A percentile compares a stretch with the other conserved stretches of the same genome.
Conservation (phyloP, 2,113 vertebrate species). For the Phycodurus eques region DNA sequence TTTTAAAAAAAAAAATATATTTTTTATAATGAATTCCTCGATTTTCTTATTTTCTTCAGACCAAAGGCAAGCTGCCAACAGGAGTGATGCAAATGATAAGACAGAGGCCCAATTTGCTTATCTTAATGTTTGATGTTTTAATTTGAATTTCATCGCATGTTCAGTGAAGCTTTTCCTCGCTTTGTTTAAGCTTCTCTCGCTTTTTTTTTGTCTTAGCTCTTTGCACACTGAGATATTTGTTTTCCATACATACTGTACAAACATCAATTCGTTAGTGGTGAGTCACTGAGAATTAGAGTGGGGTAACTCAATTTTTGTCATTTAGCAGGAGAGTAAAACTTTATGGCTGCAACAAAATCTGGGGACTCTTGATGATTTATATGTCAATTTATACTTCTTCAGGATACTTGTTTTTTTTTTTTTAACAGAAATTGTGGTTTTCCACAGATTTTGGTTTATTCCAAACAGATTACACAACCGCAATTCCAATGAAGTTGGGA, state of each 20-base stretch:
- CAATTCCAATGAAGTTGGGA: too few species aligned
- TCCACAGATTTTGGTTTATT: background rate
- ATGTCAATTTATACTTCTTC: too few species aligned
- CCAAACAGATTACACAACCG: too few species aligned
- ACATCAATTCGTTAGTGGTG: background rate
- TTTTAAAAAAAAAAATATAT: background rate
- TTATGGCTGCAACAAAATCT: background rate
- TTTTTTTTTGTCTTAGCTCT: background rate
- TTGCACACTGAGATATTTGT: background rate
- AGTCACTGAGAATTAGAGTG: too few species aligned
- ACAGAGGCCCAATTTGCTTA: slow-evolving; percentile 7
- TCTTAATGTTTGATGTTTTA: slow-evolving; percentile 26
- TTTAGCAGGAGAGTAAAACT: background rate
- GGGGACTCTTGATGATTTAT: background rate
- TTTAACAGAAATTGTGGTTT: background rate
- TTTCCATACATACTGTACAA: background rate
- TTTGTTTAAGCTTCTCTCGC: background rate
- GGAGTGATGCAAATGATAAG: slow-evolving; percentile 20
- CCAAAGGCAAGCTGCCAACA: slow-evolving; percentile 7
- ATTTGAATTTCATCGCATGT: slow-evolving; percentile 39
- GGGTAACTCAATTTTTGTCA: background rate
- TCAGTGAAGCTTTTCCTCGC: slow-evolving; percentile 8
- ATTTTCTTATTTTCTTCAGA: slow-evolving; percentile 10
- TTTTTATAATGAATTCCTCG: slow-evolving; percentile 1
- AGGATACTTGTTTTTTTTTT: too few species aligned